phyloP scores from a whole-genome alignment of 2,797 vertebrate species.

The Arnoldichthys spilopterus region DNA sequence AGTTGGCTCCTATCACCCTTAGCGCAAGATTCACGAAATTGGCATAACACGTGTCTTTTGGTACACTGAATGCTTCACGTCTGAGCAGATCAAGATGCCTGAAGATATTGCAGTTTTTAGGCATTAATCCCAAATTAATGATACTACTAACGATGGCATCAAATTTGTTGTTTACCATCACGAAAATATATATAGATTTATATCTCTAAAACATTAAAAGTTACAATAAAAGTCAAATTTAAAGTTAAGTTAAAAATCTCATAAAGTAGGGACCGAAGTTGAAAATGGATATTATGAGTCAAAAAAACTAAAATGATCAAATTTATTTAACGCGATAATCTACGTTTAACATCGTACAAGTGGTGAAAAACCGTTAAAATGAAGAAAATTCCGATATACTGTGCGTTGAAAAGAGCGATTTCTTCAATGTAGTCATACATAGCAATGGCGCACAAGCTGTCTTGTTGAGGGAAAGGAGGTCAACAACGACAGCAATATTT shows the following conservation, averaged over 20 bases:
- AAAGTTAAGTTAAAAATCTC: too few species aligned
- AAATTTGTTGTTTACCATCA: too few species aligned
- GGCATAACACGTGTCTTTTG: neutral
- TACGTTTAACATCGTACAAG: conserved; percentile 3
- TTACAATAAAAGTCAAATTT: too few species aligned
- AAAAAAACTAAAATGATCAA: neutral
- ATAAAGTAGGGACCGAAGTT: conserved; percentile 27
- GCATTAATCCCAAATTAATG: too few species aligned
- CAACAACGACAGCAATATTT: conserved; percentile 88
- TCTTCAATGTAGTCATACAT: conserved; percentile 61
- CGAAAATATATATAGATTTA: too few species aligned
- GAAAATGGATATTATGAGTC: conserved; percentile 1
- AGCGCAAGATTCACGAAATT: neutral
- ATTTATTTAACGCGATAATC: neutral
- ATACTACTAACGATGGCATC: too few species aligned
- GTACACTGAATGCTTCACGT: neutral
- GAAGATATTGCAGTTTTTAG: neutral
- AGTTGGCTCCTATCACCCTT: neutral
- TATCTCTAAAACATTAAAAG: too few species aligned
- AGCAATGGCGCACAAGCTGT: conserved; percentile 83
- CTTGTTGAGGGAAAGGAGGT: conserved; percentile 85
- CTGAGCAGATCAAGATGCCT: neutral
- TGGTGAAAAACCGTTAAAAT: neutral
- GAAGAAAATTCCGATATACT: conserved; percentile 31
- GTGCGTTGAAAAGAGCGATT: conserved; percentile 55